A percentile compares a stretch with the other conserved stretches of the same genome.
Conservation (phyloP, 2,888 invertebrate species). For the Acanthosepion esculentum region DNA sequence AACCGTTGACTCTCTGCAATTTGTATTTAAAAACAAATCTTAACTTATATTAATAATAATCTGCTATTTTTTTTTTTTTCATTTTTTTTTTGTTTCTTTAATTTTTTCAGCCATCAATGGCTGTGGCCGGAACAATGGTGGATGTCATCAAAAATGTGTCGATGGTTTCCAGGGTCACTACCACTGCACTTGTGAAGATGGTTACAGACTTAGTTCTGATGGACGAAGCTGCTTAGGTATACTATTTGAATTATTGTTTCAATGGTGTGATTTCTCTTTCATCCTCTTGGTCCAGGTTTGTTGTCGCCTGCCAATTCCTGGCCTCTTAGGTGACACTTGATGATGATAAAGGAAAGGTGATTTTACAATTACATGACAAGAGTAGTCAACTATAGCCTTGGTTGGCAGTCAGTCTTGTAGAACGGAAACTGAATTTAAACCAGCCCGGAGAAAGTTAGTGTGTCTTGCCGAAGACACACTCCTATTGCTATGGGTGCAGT, state of each 20-base stretch:
- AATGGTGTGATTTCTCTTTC: neutral
- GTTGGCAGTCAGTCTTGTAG: too few species aligned
- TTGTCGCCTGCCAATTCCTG: too few species aligned
- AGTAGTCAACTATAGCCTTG: too few species aligned
- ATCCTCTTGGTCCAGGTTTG: neutral
- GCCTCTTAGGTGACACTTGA: too few species aligned
- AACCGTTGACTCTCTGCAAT: neutral
- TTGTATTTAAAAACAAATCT: neutral
- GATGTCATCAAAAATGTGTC: conserved; percentile 68
- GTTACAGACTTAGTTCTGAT: conserved; percentile 58
- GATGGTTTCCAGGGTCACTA: conserved; percentile 61
- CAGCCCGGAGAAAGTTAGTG: too few species aligned
- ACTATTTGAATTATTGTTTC: neutral
- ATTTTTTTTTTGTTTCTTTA: neutral
- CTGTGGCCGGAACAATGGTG: conserved; percentile 65
- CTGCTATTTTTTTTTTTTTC: neutral
- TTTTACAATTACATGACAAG: too few species aligned
- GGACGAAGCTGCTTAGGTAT: conserved; percentile 62
- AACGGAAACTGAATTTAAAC: too few species aligned
- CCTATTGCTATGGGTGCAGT: too few species aligned
- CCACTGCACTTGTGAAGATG: conserved; percentile 61
- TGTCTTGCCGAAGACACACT: too few species aligned
- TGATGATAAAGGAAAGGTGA: too few species aligned
- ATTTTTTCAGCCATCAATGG: conserved; percentile 61
- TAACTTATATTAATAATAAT: neutral